These are phyloP conservation scores for Seriola quinqueradiata DNA, from an alignment of 2,113 vertebrate species.

Conservation along the genomic window DNA sequence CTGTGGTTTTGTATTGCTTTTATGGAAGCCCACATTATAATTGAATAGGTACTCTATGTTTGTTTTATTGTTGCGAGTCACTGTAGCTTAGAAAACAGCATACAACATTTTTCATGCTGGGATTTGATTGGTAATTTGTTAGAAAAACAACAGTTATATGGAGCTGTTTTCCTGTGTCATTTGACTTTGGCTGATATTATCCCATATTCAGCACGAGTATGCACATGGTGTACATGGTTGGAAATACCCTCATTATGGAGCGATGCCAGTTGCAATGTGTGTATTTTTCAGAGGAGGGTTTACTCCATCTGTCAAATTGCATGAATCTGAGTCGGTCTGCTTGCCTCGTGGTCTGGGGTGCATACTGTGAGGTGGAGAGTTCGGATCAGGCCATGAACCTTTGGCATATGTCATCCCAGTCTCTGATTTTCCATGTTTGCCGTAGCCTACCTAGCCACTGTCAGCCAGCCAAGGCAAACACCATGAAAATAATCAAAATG, in stretches of 20 bases:
- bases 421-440: neutral
- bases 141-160: neutral
- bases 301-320: conserved; percentile 66
- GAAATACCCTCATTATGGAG: conserved; percentile 48
- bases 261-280: conserved; percentile 45
- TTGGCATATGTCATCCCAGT: conserved; percentile 33
- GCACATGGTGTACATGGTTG: conserved; percentile 31
- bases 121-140: neutral
- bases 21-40: neutral
- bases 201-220: neutral
- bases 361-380: conserved; percentile 32
- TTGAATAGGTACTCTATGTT: neutral
- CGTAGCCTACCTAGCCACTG: neutral
- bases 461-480: conserved; percentile 1
- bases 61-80: conserved; percentile 23
- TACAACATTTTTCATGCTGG: conserved; percentile 2
- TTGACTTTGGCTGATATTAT: conserved; percentile 33
- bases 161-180: conserved; percentile 22
- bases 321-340: conserved; percentile 53
- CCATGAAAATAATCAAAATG: neutral
- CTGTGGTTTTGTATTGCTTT: conserved; percentile 14
- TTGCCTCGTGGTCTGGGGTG: conserved; percentile 31
- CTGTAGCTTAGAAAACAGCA: neutral
- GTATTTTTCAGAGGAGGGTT: conserved; percentile 42
- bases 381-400: conserved; percentile 42